A percentile compares a stretch with the other conserved stretches of the same genome.
These are phyloP conservation scores for Orussus abietinus DNA, from an alignment of 1,140 invertebrate genomes.

Conservation along the genomic window DNA sequence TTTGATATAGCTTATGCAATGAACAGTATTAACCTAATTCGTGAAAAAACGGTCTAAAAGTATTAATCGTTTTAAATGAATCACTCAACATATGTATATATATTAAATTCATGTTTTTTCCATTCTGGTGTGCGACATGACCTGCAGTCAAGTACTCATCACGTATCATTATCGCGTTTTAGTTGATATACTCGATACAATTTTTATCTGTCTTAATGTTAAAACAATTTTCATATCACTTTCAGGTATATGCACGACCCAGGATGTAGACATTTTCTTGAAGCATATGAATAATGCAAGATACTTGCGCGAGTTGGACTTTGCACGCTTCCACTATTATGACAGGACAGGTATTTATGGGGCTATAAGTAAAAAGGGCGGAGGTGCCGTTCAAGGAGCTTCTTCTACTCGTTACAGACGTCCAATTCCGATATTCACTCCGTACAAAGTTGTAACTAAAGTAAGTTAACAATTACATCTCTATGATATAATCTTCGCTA, in stretches of 20 bases:
- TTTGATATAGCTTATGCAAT: no score
- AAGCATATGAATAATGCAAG: conserved; percentile 85
- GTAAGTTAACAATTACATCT: no score
- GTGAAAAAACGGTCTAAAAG: no score
- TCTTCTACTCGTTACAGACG: conserved; percentile 73
- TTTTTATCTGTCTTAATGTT: conserved; percentile 1
- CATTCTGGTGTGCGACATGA: no score
- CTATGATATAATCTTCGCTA: no score
- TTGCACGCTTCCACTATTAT: conserved; percentile 76
- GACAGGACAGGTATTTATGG: conserved; percentile 65
- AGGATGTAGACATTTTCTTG: conserved; percentile 76
- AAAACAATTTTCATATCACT: conserved; percentile 19
- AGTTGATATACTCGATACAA: no score
- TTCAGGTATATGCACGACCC: conserved; percentile 70
- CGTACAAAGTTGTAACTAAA: conserved; percentile 71
- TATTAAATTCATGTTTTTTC: no score
- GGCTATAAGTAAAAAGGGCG: conserved; percentile 58
- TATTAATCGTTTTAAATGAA: no score
- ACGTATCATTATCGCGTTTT: no score
- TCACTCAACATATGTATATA: no score
- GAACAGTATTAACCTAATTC: no score
- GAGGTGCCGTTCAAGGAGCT: conserved; percentile 68
- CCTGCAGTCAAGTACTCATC: no score
- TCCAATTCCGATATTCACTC: conserved; percentile 69
- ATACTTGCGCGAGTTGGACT: conserved; percentile 78